phyloP scores from a whole-genome alignment of 2,113 vertebrate genomes.

The Thamnophis sirtalis region DNA sequence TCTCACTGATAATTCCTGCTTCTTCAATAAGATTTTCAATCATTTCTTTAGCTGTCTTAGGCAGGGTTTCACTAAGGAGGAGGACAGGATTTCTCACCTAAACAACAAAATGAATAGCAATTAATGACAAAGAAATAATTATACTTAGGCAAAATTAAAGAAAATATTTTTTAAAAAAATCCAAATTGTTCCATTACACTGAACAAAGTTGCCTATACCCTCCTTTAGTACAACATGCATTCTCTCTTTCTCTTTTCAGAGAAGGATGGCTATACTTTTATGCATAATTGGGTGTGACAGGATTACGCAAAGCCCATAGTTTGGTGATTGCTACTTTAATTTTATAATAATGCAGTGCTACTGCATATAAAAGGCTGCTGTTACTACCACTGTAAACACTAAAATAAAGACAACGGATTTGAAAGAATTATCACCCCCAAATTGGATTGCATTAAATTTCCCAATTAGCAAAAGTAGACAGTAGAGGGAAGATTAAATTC shows the following conservation, averaged over 20 bases:
- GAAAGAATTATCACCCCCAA: neutral
- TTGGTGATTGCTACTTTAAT: neutral
- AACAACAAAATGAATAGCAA: conserved; percentile 6
- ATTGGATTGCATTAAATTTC: neutral
- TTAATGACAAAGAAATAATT: neutral
- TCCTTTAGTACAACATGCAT: neutral
- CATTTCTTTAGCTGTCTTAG: conserved; percentile 47
- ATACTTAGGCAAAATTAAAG: neutral
- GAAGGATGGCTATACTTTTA: neutral
- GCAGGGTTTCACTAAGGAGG: conserved; percentile 37
- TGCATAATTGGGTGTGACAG: neutral
- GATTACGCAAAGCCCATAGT: neutral
- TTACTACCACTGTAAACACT: neutral
- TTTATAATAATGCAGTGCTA: neutral
- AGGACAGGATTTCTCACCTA: conserved; percentile 63
- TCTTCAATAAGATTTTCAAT: conserved; percentile 53
- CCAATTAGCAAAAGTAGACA: neutral
- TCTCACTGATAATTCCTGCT: conserved; percentile 41
- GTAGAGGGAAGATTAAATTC: neutral
- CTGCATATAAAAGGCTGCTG: neutral
- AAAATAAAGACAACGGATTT: neutral
- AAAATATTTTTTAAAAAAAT: neutral
- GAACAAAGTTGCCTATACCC: neutral
- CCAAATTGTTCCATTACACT: neutral
- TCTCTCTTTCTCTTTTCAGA: neutral